phyloP scores from a whole-genome alignment of 2,797 vertebrate species.

The Aphelocoma californica region DNA sequence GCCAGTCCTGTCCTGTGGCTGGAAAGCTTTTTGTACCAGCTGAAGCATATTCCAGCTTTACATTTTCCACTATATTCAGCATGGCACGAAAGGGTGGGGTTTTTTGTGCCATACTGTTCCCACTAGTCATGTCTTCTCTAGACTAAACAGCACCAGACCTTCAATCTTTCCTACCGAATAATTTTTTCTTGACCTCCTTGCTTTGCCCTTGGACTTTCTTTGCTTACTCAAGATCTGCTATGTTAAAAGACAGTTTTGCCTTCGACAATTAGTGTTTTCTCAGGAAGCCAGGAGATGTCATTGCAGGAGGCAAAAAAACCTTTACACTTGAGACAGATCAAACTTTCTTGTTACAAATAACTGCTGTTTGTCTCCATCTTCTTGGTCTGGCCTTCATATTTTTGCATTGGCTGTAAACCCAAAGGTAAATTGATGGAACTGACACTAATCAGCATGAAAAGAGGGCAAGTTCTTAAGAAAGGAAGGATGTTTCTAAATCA shows the following conservation, averaged over 20 bases:
- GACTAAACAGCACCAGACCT: not conserved
- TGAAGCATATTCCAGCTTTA: not conserved
- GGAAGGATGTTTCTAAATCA: not conserved
- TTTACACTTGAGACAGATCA: not conserved
- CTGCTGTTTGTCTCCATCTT: not conserved
- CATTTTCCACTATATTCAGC: not conserved
- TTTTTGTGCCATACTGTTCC: rapidly evolving
- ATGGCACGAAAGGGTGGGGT: rapidly evolving
- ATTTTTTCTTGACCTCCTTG: not conserved
- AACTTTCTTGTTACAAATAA: not conserved
- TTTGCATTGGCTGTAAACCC: rapidly evolving
- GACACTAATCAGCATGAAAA: not conserved
- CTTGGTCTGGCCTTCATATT: not conserved
- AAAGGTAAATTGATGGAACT: not conserved
- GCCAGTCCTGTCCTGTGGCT: not conserved
- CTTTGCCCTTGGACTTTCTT: not conserved
- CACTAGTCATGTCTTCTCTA: not conserved
- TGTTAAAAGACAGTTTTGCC: not conserved
- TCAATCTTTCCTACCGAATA: not conserved
- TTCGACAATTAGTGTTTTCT: not conserved
- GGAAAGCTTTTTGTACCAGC: not conserved
- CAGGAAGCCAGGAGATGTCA: not conserved
- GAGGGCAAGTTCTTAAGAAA: not conserved
- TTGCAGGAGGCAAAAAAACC: not conserved
- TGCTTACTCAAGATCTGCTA: not conserved